Evolutionary conservation across 2,113 vertebrate species (phyloP), one percentile per base, ranked within the genome.

Genomic region (Amphilophus citrinellus): DNA sequence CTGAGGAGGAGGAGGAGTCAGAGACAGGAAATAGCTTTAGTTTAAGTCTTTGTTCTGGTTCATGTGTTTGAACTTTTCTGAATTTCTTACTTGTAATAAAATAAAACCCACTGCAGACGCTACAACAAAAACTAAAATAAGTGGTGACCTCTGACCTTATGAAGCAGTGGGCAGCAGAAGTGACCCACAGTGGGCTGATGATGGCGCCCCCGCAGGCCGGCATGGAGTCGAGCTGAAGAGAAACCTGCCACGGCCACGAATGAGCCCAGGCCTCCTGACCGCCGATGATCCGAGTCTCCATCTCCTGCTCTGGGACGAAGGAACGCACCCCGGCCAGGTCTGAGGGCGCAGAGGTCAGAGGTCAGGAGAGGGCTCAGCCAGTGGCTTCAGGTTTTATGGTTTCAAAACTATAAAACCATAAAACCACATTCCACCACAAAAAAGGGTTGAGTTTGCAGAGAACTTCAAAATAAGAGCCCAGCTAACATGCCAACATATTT

Each of bases 171-270:
- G 92, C 77, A 1, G 95, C 95, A 15, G 94, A 93, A 56, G 96
- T 0, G 2, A 96, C 82, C 95, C 95, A 96, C 27, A 20, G 3
- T 0, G 73, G 88, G 7, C 50, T 6, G 15, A 96, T 76, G 81
- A 96, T 39, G 20, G 96, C 92, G 0, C 95, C 95, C 1, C 96
- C 95, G 4, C 96, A 96, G 22, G 88, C 90, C 1, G 94, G 61
- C 76, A 83, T 88, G 44, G 88, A 32, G 7, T 60, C 27, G 4
- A 91, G 86, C 13, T 50, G 39, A 0, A 96, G 89, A 2, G 88
- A 89, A 2, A 94, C 95, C 83, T 96, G 95, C 96, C 96, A 96
- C 1, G 95, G 95, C 96, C 96, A 96, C 0, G 95, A 95, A 86
- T 96, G 87, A 6, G 93, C 79, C 91, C 88, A 93, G 20, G 95